Base-by-base conservation (phyloP, 2,888 invertebrate genomes). In the Vanessa cardui region DNA sequence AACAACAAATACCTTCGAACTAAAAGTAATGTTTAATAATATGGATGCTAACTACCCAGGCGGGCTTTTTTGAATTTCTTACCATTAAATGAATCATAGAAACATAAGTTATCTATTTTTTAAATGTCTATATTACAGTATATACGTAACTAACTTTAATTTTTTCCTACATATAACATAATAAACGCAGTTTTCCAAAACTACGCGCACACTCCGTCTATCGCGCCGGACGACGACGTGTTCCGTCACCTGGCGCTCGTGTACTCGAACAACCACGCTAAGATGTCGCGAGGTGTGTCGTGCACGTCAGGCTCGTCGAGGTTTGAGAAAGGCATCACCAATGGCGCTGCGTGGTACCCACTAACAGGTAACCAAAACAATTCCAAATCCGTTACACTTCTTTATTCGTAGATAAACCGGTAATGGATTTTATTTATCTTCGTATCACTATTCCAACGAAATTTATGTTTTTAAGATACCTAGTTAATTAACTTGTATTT, bases 271-370 rank as follows among this genome's bases (percentile, higher is more conserved):
- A 97, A 97, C 84, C 98, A 99, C 87, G 96, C 95, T 46, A 96
- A 96, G 82, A 98, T 98, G 98, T 95, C 97, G 66, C 94, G 95
- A 46, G 97, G 97, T 8, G 95, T 96, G 6, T 96, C 97, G 6
- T 97, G 97, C 89, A 96, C 96, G 81, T 94, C 95, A 12, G 95
- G 96, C 9, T 90, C 89, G 50, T 95, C 95, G 7, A 94, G 96
- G 58, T 98, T 98, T 85, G 95, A 95, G 80, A 95, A 97, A 84
- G 99, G 99, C 12, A 98, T 98, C 76, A 98, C 98, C 2, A 99
- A 99, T 81, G 98, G 98, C 6, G 98, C 98, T 0, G 97, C 96
- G 65, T 98, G 98, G 98, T 98, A 98, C 86, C 97, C 97, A 0
- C 91, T 98, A 7, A 97, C 96, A 74, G 96, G 96, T 91, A 15